Conservation (phyloP, 1,140 invertebrate genomes). For the Drosophila lacertosa region DNA sequence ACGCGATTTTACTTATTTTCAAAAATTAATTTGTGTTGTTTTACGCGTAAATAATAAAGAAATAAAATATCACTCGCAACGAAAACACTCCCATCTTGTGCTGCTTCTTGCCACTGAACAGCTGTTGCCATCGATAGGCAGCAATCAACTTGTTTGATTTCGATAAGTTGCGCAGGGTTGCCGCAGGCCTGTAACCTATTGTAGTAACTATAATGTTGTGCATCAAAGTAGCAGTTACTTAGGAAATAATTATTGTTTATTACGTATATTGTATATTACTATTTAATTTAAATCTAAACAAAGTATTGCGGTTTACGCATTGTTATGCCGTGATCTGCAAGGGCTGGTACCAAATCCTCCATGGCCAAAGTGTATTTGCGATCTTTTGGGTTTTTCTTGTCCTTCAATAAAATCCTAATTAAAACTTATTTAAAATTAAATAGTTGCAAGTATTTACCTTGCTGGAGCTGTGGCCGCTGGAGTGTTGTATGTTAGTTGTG, state of each 20-base stretch:
- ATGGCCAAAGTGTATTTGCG: constrained; percentile 96
- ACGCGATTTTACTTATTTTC: constrained; percentile 44
- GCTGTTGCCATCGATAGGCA: constrained; percentile 82
- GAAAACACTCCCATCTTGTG: constrained; percentile 75
- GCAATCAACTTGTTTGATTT: constrained; percentile 41
- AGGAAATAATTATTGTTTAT: not conserved
- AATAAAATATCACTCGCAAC: constrained; percentile 49
- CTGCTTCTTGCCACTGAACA: constrained; percentile 58
- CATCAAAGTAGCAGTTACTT: not conserved
- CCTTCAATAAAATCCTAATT: constrained; percentile 25
- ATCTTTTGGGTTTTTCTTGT: constrained; percentile 88
- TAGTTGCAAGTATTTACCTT: constrained; percentile 38
- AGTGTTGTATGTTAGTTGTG: constrained; percentile 88
- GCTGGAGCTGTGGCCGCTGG: constrained; percentile 76
- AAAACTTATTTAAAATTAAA: not conserved
- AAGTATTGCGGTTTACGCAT: constrained; percentile 96
- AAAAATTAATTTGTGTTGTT: constrained; percentile 45
- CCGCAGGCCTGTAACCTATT: not conserved
- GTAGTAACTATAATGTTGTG: constrained; percentile 7
- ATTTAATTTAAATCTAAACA: constrained; percentile 70
- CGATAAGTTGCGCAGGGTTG: constrained; percentile 13
- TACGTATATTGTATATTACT: not conserved
- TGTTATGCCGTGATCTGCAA: constrained; percentile 97
- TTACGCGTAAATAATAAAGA: constrained; percentile 56
- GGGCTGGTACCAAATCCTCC: constrained; percentile 96